Evolutionary conservation across 2,113 vertebrate genomes (phyloP).

Genomic region (Gasterosteus aculeatus): DNA sequence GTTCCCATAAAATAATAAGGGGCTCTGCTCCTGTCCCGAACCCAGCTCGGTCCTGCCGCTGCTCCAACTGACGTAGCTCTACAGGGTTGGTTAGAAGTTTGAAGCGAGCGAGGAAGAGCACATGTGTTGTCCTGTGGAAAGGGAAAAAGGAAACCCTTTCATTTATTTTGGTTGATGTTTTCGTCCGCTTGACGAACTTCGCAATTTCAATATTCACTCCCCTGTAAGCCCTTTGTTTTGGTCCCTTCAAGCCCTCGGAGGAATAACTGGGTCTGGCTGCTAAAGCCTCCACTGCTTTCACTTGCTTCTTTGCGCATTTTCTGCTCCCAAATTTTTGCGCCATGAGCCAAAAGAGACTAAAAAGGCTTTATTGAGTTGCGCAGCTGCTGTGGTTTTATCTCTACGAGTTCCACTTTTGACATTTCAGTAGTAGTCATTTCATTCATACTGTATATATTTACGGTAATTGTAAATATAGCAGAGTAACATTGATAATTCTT

Average conservation of each 20-base stretch:
- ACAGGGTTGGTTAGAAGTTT: not conserved
- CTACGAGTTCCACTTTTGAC: not conserved
- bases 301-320: not conserved
- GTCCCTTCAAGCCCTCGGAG: not conserved
- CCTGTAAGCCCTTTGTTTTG: not conserved
- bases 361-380: not conserved
- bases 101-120: not conserved
- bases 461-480: not conserved
- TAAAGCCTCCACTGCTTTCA: not conserved
- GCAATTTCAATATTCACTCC: not conserved
- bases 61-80: not conserved
- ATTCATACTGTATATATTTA: not conserved
- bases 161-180: not conserved
- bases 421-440: not conserved
- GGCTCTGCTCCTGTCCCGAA: constrained; percentile 2
- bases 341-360: not conserved
- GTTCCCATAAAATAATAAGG: constrained; percentile 27
- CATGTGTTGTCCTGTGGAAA: constrained; percentile 18
- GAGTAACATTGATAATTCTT: not conserved
- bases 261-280: not conserved
- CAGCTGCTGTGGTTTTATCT: not conserved
- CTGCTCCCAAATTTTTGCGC: not conserved
- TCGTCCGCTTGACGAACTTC: not conserved
- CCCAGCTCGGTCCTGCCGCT: not conserved
- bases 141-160: not conserved